phyloP scores from a whole-genome alignment of 2,797 vertebrate genomes.

The Pseudochaenichthys georgianus region DNA sequence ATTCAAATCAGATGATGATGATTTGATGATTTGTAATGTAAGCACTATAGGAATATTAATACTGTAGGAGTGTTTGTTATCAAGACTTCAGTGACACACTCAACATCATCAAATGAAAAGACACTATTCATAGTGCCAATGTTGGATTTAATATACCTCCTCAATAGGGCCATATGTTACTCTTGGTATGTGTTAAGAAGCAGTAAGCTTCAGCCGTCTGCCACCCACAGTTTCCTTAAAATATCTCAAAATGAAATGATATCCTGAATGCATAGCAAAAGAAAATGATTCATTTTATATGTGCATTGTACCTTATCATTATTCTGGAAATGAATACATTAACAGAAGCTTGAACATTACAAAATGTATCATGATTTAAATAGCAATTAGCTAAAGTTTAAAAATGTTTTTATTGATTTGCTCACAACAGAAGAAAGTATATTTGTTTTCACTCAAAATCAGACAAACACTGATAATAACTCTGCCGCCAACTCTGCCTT shows the following conservation, averaged over 20 bases:
- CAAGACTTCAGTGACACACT: not conserved
- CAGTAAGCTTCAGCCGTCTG: slow-evolving; percentile 17
- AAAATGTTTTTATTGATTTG: slow-evolving; percentile 6
- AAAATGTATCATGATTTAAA: not conserved
- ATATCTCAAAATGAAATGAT: slow-evolving; percentile 19
- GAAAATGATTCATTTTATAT: slow-evolving; percentile 8
- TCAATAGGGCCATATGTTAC: slow-evolving; percentile 27
- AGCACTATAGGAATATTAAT: not conserved
- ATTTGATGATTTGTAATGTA: slow-evolving; percentile 7
- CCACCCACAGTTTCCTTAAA: slow-evolving; percentile 41
- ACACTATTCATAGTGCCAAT: slow-evolving; percentile 1
- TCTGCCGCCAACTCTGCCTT: not conserved
- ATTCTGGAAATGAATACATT: slow-evolving; percentile 3
- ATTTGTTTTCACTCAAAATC: not conserved
- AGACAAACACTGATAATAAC: not conserved
- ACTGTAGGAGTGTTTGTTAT: not conserved
- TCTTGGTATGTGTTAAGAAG: slow-evolving; percentile 35
- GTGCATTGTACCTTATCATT: slow-evolving; percentile 6
- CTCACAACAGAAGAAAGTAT: not conserved
- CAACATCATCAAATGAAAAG: not conserved
- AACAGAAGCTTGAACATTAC: not conserved
- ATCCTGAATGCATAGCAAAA: slow-evolving; percentile 24
- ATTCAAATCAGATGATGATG: slow-evolving; percentile 16
- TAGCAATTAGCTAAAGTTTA: not conserved
- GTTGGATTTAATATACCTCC: slow-evolving; percentile 3